Evolutionary conservation across 2,888 invertebrate species (phyloP), one percentile per base, ranked within the genome.

Genomic region (Podabrus alpinus): DNA sequence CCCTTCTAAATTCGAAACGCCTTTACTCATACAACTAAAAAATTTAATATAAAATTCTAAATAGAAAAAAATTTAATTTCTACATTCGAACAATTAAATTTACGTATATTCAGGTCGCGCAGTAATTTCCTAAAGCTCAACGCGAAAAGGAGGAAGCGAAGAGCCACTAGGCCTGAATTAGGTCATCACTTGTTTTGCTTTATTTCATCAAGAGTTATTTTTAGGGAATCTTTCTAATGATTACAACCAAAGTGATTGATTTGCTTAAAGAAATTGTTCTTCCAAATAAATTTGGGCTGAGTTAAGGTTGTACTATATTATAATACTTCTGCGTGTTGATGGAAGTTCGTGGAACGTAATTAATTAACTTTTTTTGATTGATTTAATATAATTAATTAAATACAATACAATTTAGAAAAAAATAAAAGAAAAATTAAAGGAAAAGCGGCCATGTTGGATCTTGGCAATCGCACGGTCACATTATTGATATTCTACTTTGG

Each of bases 401-500:
- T 19, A 64, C 13, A 19, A 5, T 9, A 19, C n/a, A 64, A 19
- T 64, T 64, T 19, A 19, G 3, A n/a, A 19, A 19, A 62, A 17
- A 64, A 64, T 64, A 64, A 68, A 21, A 15, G 45, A 45, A 77
- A 71, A 77, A 72, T 72, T 77, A 64, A 74, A 77, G 76, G 69
- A 73, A 21, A 73, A 70, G 76, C 76, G 69, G 76, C 76, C 76
- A 77, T 77, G 71, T 77, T 77, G 74, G 69, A 73, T 77, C 76
- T 77, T 77, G 83, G 85, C 85, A 86, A 86, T 85, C 86, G 85
- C 86, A 85, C 86, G 86, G 86, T 86, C 86, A 86, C 86, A 87
- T 86, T 86, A 86, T 87, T 87, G 87, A 87, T 87, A 87, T 87
- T 86, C 86, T 83, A 85, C 85, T 86, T 85, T 82, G 85, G 85